Percentiles rank a stretch among this genome's conserved stretches.
phyloP scores from a whole-genome alignment of 2,797 vertebrate genomes.

The Crenichthys baileyi region DNA sequence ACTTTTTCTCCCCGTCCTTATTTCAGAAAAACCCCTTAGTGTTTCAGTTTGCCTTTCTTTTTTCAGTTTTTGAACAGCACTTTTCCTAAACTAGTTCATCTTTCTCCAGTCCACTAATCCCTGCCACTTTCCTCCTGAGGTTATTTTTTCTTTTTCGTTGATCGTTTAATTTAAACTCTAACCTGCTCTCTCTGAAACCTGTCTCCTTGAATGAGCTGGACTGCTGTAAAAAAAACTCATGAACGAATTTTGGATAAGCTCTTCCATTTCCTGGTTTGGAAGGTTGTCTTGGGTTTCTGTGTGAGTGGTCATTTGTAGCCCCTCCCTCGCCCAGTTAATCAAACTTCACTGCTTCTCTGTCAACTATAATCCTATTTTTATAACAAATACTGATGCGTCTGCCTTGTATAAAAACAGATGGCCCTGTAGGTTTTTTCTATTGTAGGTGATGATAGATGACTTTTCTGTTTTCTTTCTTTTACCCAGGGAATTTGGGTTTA shows the following conservation, averaged over 20 bases:
- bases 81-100: conserved; percentile 28
- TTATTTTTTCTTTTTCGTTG: conserved; percentile 40
- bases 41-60: not conserved
- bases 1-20: not conserved
- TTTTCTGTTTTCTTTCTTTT: conserved; percentile 34
- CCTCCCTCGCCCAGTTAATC: conserved; percentile 36
- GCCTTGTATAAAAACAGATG: conserved; percentile 67
- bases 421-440: conserved; percentile 73
- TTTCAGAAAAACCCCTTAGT: not conserved
- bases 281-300: conserved; percentile 22
- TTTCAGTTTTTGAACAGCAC: conserved; percentile 26
- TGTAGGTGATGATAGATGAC: conserved; percentile 42
- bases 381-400: conserved; percentile 76
- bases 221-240: conserved; percentile 60
- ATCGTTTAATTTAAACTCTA: conserved; percentile 49
- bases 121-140: not conserved
- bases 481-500: conserved; percentile 64
- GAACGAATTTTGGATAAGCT: conserved; percentile 26
- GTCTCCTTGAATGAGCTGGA: conserved; percentile 57
- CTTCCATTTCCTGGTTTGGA: conserved; percentile 33
- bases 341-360: conserved; percentile 54
- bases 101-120: conserved; percentile 48
- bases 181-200: conserved; percentile 35
- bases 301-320: conserved; percentile 25
- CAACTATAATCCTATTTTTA: conserved; percentile 83